A percentile compares a stretch with the other conserved stretches of the same genome.
Evolutionary conservation across 2,113 vertebrate species (phyloP).

Genomic region (Caranx ignobilis): DNA sequence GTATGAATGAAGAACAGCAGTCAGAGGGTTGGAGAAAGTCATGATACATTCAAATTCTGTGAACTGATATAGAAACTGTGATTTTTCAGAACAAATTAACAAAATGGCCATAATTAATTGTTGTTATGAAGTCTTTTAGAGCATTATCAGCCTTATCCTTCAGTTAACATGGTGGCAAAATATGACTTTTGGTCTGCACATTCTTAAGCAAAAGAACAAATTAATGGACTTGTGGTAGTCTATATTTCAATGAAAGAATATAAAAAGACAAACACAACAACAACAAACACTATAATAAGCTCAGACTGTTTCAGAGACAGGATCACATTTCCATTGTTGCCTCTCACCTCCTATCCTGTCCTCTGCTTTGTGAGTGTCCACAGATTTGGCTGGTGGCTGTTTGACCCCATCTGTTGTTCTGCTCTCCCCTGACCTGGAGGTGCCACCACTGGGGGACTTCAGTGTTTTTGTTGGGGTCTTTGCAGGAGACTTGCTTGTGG

Average conservation of each 20-base stretch:
- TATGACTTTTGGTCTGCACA: not conserved
- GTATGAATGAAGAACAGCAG: not conserved
- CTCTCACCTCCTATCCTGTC: conserved; percentile 90
- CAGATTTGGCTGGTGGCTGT: conserved; percentile 83
- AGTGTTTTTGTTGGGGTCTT: conserved; percentile 82
- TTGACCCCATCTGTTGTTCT: conserved; percentile 79
- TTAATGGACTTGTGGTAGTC: not conserved
- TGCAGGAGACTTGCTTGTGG: conserved; percentile 65
- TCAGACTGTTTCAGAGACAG: not conserved
- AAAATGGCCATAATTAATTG: not conserved
- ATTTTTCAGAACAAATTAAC: not conserved
- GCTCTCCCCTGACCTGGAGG: conserved; percentile 79
- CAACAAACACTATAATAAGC: not conserved
- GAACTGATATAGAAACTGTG: not conserved
- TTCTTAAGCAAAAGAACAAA: not conserved
- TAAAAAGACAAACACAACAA: not conserved
- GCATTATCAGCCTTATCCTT: not conserved
- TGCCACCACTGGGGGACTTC: conserved; percentile 79
- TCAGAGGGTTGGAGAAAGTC: not conserved
- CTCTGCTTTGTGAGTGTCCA: conserved; percentile 88
- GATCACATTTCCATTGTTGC: not conserved
- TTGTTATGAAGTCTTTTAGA: not conserved
- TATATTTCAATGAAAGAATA: not conserved
- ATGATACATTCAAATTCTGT: not conserved
- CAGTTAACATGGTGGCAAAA: not conserved